Evolutionary conservation across 1,140 invertebrate species (phyloP).

Genomic region (Lepidurus arcticus): DNA sequence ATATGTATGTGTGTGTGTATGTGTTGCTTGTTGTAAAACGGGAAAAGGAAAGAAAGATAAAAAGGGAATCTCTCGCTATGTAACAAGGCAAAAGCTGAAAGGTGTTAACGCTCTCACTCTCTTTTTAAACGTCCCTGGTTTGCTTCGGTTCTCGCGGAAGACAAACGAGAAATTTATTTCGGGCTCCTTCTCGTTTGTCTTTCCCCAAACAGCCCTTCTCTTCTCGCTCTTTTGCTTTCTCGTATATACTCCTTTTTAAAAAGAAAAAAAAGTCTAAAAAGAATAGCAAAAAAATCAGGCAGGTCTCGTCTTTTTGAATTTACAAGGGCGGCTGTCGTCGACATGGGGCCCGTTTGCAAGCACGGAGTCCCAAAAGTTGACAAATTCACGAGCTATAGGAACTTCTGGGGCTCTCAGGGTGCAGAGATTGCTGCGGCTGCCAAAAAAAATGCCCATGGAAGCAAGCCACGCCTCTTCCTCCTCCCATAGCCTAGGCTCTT

Average conservation of each 20-base stretch:
- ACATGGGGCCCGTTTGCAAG: neutral
- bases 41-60: neutral
- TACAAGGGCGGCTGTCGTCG: slow-evolving; percentile 8
- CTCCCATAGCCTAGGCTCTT: neutral
- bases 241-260: neutral
- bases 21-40: neutral
- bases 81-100: slow-evolving; percentile 14
- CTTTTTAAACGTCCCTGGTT: neutral
- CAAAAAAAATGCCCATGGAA: no score
- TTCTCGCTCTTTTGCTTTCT: neutral
- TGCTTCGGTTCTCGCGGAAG: slow-evolving; percentile 17
- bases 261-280: neutral
- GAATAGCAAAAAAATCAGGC: neutral
- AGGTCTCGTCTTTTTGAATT: neutral
- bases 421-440: neutral
- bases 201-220: neutral
- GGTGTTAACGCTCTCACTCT: neutral
- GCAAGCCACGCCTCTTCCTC: no score
- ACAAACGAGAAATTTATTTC: slow-evolving; percentile 12
- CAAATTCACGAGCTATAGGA: slow-evolving; percentile 1
- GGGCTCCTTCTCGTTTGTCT: slow-evolving; percentile 7
- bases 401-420: neutral
- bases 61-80: neutral
- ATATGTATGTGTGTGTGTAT: neutral
- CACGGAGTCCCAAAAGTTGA: neutral